Conservation (phyloP, 2,113 vertebrate genomes). For the Zapornia atra region DNA sequence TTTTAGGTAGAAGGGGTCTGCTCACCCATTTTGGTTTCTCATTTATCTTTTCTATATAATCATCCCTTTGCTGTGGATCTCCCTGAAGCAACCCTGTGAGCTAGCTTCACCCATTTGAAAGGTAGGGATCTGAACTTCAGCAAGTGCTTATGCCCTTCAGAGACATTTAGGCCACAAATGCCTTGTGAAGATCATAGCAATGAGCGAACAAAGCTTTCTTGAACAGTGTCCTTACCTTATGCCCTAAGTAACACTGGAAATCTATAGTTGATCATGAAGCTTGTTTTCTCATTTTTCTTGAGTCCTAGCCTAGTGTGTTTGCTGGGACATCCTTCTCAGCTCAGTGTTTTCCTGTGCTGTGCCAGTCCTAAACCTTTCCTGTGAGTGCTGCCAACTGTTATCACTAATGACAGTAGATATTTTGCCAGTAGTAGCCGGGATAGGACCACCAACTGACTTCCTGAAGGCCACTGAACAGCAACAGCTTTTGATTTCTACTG, state of each 20-base stretch:
- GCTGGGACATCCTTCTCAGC: neutral
- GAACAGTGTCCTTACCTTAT: neutral
- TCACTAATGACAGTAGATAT: neutral
- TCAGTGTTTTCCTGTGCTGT: neutral
- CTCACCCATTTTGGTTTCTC: neutral
- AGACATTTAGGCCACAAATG: neutral
- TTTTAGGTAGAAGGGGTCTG: neutral
- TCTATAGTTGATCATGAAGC: neutral
- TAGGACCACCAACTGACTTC: slow-evolving; percentile 54
- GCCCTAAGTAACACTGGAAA: neutral
- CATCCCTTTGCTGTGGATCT: neutral
- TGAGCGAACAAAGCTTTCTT: neutral
- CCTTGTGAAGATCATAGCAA: neutral
- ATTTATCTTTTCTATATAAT: neutral
- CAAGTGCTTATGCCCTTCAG: neutral
- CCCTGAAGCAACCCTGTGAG: neutral
- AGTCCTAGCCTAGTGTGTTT: neutral
- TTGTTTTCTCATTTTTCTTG: neutral
- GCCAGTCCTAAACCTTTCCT: neutral
- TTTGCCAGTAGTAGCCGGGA: neutral
- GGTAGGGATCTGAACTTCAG: neutral
- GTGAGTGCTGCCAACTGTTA: neutral
- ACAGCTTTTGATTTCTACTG: slow-evolving; percentile 67
- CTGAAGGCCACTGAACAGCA: slow-evolving; percentile 15
- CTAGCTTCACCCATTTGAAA: neutral